Evolutionary conservation across 2,797 vertebrate genomes (phyloP).

Genomic region (Bovichtus variegatus): DNA sequence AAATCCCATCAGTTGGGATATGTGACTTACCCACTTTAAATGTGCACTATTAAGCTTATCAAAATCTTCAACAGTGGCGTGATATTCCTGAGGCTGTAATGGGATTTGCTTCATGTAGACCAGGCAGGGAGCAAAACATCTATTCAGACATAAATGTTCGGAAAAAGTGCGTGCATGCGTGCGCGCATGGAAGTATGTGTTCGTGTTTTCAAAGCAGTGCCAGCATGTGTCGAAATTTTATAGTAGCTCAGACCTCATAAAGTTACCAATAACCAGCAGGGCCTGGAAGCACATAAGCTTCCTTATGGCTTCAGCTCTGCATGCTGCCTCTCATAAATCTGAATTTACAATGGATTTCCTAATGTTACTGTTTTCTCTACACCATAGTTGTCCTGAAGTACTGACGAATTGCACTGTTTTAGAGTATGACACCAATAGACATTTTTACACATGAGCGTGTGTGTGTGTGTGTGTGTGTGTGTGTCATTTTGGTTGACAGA

Average conservation of each 20-base stretch:
- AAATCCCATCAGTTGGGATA: slow-evolving; percentile 8
- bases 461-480: too few relatives aligned
- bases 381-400: not conserved
- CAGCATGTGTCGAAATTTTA: slow-evolving; percentile 39
- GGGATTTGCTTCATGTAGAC: slow-evolving; percentile 30
- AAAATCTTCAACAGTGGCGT: not conserved
- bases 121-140: slow-evolving; percentile 41
- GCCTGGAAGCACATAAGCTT: slow-evolving; percentile 33
- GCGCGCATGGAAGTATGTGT: slow-evolving; percentile 7
- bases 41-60: slow-evolving; percentile 11
- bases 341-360: slow-evolving; percentile 7
- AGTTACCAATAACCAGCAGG: slow-evolving; percentile 43
- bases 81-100: slow-evolving; percentile 3
- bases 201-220: slow-evolving; percentile 18
- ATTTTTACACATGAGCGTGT: not conserved
- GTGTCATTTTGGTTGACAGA: not conserved
- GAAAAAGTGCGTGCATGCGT: slow-evolving; percentile 14
- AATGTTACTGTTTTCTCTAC: too few relatives aligned
- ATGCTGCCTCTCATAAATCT: slow-evolving; percentile 1
- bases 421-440: not conserved
- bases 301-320: slow-evolving; percentile 7
- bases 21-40: not conserved
- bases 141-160: slow-evolving; percentile 20
- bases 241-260: slow-evolving; percentile 48
- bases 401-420: not conserved